A percentile compares a stretch with the other conserved stretches of the same genome.
These are phyloP conservation scores for Physella acuta DNA, from an alignment of 1,140 invertebrate genomes.

Conservation along the genomic window DNA sequence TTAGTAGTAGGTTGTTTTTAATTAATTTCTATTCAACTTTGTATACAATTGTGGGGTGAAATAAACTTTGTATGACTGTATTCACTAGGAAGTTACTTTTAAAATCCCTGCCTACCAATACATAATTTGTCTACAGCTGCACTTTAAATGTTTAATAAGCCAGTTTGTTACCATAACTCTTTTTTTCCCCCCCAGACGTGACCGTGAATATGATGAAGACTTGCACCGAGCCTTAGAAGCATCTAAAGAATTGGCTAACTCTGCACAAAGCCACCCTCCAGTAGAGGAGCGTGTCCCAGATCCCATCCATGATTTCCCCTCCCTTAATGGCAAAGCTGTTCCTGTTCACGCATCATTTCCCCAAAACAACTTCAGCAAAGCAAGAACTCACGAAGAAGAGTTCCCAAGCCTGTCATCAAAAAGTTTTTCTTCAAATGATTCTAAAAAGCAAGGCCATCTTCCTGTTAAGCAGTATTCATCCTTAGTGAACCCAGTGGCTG, in stretches of 20 bases:
- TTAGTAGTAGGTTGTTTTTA: too few species aligned
- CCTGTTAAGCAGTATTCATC: constrained; percentile 11
- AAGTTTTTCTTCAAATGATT: too few species aligned
- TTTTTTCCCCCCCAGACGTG: constrained; percentile 9
- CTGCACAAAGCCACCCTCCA: constrained; percentile 21
- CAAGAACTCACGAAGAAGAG: constrained; percentile 40
- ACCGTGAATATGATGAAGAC: constrained; percentile 36
- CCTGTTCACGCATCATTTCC: neutral
- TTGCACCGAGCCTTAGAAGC: constrained; percentile 42
- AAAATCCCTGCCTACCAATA: too few species aligned
- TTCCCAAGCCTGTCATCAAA: constrained; percentile 42
- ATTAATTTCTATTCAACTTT: too few species aligned
- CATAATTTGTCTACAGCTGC: neutral
- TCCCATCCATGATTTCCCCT: constrained; percentile 29
- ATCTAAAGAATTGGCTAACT: constrained; percentile 37
- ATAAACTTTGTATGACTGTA: too few species aligned
- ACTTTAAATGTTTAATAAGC: neutral
- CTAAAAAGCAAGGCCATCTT: neutral
- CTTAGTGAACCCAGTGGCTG: neutral
- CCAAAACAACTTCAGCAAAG: constrained; percentile 5
- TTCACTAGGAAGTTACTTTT: too few species aligned
- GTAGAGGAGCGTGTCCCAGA: constrained; percentile 25
- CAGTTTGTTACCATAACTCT: neutral
- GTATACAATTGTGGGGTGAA: too few species aligned
- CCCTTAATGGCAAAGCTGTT: constrained; percentile 22